Percentiles rank a stretch among this genome's conserved stretches.
Conservation (phyloP, 2,888 invertebrate species). For the Serrognathus titanus region DNA sequence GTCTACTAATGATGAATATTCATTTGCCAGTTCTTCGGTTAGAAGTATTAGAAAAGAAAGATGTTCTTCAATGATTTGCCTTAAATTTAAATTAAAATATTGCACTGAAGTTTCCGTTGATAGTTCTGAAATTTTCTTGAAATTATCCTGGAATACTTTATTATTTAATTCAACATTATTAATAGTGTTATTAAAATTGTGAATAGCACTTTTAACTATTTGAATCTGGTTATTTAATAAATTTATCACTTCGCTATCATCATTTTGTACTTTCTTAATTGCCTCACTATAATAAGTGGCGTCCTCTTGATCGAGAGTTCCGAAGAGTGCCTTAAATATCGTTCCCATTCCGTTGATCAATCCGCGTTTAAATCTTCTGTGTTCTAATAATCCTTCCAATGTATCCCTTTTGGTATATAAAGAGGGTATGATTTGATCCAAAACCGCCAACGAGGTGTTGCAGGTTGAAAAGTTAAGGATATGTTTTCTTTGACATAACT, state of each 20-base stretch:
- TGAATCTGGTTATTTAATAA: conserved; percentile 5
- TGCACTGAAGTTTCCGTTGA: too few relatives aligned
- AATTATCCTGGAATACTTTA: conserved; percentile 7
- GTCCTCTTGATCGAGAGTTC: conserved; percentile 7
- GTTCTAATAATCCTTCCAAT: too few relatives aligned
- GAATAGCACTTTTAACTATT: conserved; percentile 10
- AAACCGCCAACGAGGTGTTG: too few relatives aligned
- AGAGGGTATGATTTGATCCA: too few relatives aligned
- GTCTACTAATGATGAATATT: background rate
- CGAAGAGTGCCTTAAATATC: conserved; percentile 7
- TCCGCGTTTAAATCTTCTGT: too few relatives aligned
- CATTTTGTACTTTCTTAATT: conserved; percentile 5
- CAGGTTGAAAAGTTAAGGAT: too few relatives aligned
- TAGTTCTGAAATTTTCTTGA: background rate
- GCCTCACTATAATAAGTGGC: conserved; percentile 8
- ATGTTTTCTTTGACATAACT: too few relatives aligned
- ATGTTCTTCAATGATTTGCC: too few relatives aligned
- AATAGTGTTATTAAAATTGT: conserved; percentile 10
- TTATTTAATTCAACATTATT: conserved; percentile 8
- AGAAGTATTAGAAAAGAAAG: too few relatives aligned
- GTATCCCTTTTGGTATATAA: too few relatives aligned
- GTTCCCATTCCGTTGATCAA: background rate
- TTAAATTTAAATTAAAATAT: too few relatives aligned
- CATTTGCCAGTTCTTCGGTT: too few relatives aligned
- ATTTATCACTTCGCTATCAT: background rate